Conservation (phyloP, 2,113 vertebrate species). For the Phaetusa simplex region DNA sequence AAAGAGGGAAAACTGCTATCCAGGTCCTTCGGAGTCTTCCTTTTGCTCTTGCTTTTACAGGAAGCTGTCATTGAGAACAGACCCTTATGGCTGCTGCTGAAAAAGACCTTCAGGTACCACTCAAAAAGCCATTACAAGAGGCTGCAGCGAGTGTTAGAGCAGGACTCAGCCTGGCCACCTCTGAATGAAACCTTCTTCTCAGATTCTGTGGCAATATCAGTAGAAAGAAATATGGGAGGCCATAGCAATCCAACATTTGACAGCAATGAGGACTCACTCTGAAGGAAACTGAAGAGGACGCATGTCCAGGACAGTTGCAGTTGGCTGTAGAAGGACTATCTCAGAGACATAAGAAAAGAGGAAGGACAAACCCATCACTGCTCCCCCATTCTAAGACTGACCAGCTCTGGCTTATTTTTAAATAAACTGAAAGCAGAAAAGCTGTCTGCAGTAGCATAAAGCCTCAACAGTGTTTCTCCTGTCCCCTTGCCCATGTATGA, state of each 20-base stretch:
- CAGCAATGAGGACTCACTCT: constrained; percentile 57
- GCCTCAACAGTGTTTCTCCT: background rate
- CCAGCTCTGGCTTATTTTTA: background rate
- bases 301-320: background rate
- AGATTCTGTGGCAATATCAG: background rate
- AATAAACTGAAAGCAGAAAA: background rate
- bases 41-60: constrained; percentile 60
- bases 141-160: constrained; percentile 56
- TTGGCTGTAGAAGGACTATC: background rate
- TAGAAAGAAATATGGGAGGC: constrained; percentile 1
- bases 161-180: constrained; percentile 76
- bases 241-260: constrained; percentile 76
- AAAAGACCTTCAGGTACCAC: constrained; percentile 58
- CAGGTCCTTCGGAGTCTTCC: background rate
- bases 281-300: background rate
- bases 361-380: background rate
- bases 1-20: background rate
- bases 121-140: constrained; percentile 74
- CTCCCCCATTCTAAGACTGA: background rate
- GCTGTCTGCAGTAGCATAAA: background rate
- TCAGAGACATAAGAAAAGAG: background rate
- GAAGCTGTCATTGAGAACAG: constrained; percentile 77
- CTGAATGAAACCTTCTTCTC: constrained; percentile 62
- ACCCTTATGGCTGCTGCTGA: constrained; percentile 71
- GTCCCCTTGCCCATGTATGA: background rate